phyloP scores from a whole-genome alignment of 2,797 vertebrate species.

The Linurgus olivaceus region DNA sequence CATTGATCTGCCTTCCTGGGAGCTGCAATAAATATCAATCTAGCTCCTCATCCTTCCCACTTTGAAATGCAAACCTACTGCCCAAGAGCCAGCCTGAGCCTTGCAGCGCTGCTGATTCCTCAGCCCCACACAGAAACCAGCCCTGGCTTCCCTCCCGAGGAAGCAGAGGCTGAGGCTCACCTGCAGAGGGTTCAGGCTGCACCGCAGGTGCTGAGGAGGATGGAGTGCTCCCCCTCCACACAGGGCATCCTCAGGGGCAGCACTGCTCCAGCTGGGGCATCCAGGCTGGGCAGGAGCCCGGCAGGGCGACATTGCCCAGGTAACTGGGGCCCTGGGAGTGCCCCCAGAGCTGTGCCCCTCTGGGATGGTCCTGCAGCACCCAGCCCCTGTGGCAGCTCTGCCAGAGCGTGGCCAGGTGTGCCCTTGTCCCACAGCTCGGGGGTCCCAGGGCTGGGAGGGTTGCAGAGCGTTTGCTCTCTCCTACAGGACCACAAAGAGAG shows the following conservation, averaged over 20 bases:
- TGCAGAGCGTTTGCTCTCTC: not conserved
- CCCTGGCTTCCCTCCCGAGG: not conserved
- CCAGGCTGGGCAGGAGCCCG: not conserved
- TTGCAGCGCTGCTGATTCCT: not conserved
- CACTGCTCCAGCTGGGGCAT: not conserved
- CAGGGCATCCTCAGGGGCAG: not conserved
- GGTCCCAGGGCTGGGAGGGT: not conserved
- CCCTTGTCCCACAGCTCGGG: not conserved
- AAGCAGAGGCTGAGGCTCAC: not conserved
- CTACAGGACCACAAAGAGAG: not conserved
- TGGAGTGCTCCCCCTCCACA: not conserved
- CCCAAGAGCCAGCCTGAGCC: not conserved
- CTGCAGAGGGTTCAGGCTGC: not conserved
- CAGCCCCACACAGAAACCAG: not conserved
- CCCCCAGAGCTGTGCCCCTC: not conserved
- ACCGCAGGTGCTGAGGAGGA: not conserved
- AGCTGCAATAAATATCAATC: not conserved
- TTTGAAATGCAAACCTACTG: not conserved
- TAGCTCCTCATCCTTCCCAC: not conserved
- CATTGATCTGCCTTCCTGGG: conserved; percentile 2
- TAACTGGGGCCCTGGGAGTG: not conserved
- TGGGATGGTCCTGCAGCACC: not conserved
- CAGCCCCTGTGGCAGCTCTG: not conserved
- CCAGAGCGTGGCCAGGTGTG: not conserved
- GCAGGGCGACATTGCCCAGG: not conserved